phyloP scores from a whole-genome alignment of 2,797 vertebrate species.

The Gouania willdenowi region DNA sequence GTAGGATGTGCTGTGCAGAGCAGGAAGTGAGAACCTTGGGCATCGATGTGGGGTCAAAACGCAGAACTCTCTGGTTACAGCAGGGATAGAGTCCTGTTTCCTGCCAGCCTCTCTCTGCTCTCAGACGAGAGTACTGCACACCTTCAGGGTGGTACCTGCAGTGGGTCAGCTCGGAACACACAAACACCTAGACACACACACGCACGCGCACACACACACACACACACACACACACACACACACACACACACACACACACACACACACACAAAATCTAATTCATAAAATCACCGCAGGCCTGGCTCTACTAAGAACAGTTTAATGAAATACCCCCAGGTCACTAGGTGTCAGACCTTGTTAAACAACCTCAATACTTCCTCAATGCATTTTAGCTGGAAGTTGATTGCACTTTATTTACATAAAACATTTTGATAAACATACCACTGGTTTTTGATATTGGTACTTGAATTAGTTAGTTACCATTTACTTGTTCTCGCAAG shows the following conservation, averaged over 20 bases:
- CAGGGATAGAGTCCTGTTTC: constrained; percentile 90
- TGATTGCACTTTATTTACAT: no score
- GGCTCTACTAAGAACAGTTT: no score
- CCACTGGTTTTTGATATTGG: no score
- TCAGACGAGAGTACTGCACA: constrained; percentile 80
- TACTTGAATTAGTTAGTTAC: no score
- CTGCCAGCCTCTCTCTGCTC: constrained; percentile 71
- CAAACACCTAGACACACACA: constrained; percentile 76
- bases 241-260: not conserved
- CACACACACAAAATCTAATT: constrained; percentile 31
- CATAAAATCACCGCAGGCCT: no score
- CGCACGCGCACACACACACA: constrained; percentile 48
- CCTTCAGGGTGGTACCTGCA: constrained; percentile 90
- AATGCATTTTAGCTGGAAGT: no score
- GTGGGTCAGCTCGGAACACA: constrained; percentile 88
- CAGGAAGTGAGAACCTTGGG: constrained; percentile 66
- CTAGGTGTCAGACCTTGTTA: no score
- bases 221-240: constrained; percentile 61
- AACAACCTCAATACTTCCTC: no score
- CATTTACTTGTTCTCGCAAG: no score
- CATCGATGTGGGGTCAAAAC: constrained; percentile 77
- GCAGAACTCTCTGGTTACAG: constrained; percentile 91
- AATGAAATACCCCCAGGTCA: no score
- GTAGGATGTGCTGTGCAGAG: no score
- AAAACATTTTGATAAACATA: no score